Evolutionary conservation across 92 coral and sea anemone genomes (phyloP).

Genomic region (Epizoanthus rinbou): DNA sequence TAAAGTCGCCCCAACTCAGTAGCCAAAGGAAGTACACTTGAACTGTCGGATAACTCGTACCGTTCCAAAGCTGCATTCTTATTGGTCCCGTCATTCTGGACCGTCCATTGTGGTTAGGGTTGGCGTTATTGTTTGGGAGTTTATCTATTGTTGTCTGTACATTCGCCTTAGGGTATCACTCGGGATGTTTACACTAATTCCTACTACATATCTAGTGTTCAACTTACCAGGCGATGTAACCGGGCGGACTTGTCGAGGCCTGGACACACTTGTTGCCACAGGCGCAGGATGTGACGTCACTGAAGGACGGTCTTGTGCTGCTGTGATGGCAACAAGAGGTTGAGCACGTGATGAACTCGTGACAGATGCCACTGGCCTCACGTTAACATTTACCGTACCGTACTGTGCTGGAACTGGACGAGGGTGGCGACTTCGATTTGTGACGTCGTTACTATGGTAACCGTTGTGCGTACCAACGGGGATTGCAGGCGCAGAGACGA

Average conservation of each 20-base stretch:
- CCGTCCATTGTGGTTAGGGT: too few relatives aligned
- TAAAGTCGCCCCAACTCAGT: too few relatives aligned
- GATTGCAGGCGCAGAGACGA: not conserved
- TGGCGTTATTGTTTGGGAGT: too few relatives aligned
- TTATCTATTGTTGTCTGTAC: too few relatives aligned
- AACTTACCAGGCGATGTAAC: conserved; percentile 14
- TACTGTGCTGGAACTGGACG: conserved; percentile 11
- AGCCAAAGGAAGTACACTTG: too few relatives aligned
- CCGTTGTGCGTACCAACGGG: not conserved
- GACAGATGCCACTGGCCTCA: conserved; percentile 27
- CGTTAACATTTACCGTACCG: conserved; percentile 29
- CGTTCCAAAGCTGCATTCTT: too few relatives aligned
- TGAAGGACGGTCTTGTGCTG: conserved; percentile 1
- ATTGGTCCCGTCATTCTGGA: too few relatives aligned
- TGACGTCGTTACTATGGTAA: conserved; percentile 20
- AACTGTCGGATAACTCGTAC: too few relatives aligned
- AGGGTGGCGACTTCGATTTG: conserved; percentile 18
- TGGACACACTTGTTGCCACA: conserved; percentile 2
- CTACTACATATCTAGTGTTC: not conserved
- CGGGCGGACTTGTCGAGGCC: not conserved
- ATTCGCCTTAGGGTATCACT: too few relatives aligned
- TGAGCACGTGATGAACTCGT: conserved; percentile 21
- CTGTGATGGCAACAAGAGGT: conserved; percentile 29
- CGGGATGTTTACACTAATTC: too few relatives aligned
- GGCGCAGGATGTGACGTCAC: conserved; percentile 7